phyloP scores from a whole-genome alignment of 1,140 invertebrate species.

The Drosophila truncata region DNA sequence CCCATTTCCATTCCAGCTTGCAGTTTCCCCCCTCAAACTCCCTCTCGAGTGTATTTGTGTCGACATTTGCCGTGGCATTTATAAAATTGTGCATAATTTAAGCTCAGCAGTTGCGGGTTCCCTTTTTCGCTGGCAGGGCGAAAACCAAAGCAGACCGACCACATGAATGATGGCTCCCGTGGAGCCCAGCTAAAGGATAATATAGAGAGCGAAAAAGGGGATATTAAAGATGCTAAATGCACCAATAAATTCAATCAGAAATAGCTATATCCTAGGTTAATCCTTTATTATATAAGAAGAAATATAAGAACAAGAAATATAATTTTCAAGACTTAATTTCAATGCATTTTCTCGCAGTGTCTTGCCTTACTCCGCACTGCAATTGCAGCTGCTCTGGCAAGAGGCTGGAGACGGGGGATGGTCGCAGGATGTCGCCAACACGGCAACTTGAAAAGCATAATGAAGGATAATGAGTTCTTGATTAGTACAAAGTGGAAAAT shows the following conservation, averaged over 20 bases:
- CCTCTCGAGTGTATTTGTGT: slow-evolving; percentile 32
- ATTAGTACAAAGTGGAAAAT: slow-evolving; percentile 78
- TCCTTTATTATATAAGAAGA: accelerated
- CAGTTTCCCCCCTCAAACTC: not conserved
- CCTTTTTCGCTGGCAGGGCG: slow-evolving; percentile 31
- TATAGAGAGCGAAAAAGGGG: slow-evolving; percentile 1
- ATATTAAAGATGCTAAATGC: not conserved
- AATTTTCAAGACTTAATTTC: too few relatives aligned
- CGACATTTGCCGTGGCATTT: slow-evolving; percentile 55
- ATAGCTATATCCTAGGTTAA: not conserved
- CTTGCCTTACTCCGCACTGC: slow-evolving; percentile 16
- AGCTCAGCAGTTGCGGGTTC: slow-evolving; percentile 49
- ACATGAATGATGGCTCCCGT: slow-evolving; percentile 59
- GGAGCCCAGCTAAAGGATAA: slow-evolving; percentile 32
- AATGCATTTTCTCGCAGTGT: not conserved
- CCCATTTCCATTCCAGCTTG: not conserved
- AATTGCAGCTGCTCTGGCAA: slow-evolving; percentile 32
- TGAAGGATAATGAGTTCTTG: slow-evolving; percentile 78
- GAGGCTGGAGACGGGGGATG: not conserved
- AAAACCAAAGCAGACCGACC: slow-evolving; percentile 38
- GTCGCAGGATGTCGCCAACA: slow-evolving; percentile 38
- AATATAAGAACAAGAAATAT: not conserved
- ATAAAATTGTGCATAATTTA: slow-evolving; percentile 70
- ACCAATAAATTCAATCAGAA: not conserved
- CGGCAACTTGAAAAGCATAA: slow-evolving; percentile 72